A percentile compares a stretch with the other conserved stretches of the same genome.
phyloP scores from a whole-genome alignment of 2,888 invertebrate genomes.

The Mallateleia sp. region DNA sequence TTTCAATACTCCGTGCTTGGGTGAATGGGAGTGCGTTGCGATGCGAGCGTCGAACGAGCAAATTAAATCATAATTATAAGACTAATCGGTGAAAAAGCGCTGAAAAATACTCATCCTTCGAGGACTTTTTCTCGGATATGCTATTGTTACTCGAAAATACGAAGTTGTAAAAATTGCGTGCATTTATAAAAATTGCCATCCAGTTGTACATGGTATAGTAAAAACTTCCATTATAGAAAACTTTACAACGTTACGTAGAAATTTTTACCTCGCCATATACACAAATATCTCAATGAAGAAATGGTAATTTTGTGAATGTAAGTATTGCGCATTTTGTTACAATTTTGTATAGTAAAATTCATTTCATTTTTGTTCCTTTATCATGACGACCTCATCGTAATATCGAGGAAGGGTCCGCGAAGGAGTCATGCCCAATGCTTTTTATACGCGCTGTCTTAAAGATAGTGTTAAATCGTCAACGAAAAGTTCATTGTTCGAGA shows the following conservation, averaged over 20 bases:
- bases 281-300: too few species aligned
- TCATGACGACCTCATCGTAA: not conserved
- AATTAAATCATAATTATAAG: conserved; percentile 75
- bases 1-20: conserved; percentile 85
- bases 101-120: conserved; percentile 46
- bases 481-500: conserved; percentile 30
- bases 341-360: too few species aligned
- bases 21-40: conserved; percentile 79
- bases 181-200: too few species aligned
- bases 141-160: too few species aligned
- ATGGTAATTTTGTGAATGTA: too few species aligned
- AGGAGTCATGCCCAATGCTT: conserved; percentile 50
- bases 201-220: too few species aligned
- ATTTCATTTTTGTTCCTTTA: too few species aligned
- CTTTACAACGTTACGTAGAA: too few species aligned
- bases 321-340: too few species aligned
- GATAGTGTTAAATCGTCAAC: conserved; percentile 56
- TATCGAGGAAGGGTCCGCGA: conserved; percentile 29
- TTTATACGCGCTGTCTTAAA: conserved; percentile 72
- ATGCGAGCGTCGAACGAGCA: conserved; percentile 72
- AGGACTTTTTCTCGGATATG: conserved; percentile 3
- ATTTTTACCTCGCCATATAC: too few species aligned
- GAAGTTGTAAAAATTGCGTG: too few species aligned
- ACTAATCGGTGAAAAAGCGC: conserved; percentile 64
- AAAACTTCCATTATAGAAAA: too few species aligned